phyloP scores from a whole-genome alignment of 30 jellyfish, hydroid and myxozoan genomes.

The Pseudorhiza aurosa region DNA sequence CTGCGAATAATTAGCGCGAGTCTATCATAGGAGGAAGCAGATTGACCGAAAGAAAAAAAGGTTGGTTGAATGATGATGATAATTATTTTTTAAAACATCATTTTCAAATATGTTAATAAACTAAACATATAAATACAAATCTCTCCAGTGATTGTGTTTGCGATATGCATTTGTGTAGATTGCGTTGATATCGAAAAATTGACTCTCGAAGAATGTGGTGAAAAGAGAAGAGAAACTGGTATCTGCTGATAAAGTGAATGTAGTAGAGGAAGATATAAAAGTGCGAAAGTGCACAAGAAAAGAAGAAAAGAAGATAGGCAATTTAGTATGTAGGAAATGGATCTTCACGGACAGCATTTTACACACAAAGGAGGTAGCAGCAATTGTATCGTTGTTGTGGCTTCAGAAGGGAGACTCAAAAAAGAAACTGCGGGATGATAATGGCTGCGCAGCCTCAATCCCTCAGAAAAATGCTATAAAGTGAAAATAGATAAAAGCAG shows the following conservation, averaged over 20 bases:
- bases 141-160: too few species aligned
- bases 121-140: too few species aligned
- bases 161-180: too few species aligned
- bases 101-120: too few species aligned
- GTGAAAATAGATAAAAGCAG: not conserved
- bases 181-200: too few species aligned
- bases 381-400: constrained; percentile 3
- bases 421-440: not conserved
- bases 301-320: constrained; percentile 4
- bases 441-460: not conserved
- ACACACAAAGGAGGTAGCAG: constrained; percentile 1
- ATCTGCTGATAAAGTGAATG: not conserved
- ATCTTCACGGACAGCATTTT: constrained; percentile 2
- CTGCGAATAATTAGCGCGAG: too few species aligned
- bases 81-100: too few species aligned
- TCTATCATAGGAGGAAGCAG: too few species aligned
- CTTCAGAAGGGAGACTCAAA: not conserved
- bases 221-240: not conserved
- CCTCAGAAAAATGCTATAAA: not conserved
- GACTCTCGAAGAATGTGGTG: too few species aligned
- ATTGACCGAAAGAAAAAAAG: too few species aligned
- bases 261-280: not conserved
- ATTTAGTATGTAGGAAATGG: not conserved
- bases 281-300: not conserved
- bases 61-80: too few species aligned